phyloP scores from a whole-genome alignment of 23 tunicate genomes.

The Phallusia fumigata region DNA sequence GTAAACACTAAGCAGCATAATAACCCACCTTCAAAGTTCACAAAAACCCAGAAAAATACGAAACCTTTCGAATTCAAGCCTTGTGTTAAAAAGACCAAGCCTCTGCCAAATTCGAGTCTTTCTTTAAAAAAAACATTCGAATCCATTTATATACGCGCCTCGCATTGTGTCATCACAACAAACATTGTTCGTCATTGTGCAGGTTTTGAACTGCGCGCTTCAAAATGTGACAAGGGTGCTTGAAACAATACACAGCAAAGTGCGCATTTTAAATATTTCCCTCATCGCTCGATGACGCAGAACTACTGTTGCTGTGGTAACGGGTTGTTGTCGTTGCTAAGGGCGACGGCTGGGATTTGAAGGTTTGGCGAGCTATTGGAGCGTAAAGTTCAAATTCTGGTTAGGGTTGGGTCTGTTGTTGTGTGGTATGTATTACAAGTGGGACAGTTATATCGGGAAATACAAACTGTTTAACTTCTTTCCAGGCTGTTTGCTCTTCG shows the following conservation, averaged over 20 bases:
- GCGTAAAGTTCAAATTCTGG: not conserved
- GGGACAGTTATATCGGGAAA: no score
- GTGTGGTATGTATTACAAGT: not conserved
- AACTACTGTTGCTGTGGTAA: not conserved
- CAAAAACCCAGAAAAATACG: no score
- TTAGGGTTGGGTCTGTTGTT: not conserved
- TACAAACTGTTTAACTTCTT: no score
- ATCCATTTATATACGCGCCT: constrained; percentile 5
- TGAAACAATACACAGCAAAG: not conserved
- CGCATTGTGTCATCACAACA: not conserved
- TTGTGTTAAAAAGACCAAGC: no score
- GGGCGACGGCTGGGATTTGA: not conserved
- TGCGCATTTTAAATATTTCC: not conserved
- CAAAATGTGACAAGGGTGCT: not conserved
- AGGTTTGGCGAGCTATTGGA: not conserved
- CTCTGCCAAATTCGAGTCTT: no score
- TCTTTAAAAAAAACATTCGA: not conserved
- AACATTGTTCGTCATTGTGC: not conserved
- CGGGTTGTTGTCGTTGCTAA: not conserved
- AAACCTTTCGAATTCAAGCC: no score
- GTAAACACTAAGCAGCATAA: no score
- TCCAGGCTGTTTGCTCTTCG: no score
- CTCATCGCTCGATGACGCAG: not conserved
- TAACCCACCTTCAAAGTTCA: no score
- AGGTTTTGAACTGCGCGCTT: not conserved